phyloP scores from a whole-genome alignment of 2,113 vertebrate genomes.

The Prietella phreatophila region DNA sequence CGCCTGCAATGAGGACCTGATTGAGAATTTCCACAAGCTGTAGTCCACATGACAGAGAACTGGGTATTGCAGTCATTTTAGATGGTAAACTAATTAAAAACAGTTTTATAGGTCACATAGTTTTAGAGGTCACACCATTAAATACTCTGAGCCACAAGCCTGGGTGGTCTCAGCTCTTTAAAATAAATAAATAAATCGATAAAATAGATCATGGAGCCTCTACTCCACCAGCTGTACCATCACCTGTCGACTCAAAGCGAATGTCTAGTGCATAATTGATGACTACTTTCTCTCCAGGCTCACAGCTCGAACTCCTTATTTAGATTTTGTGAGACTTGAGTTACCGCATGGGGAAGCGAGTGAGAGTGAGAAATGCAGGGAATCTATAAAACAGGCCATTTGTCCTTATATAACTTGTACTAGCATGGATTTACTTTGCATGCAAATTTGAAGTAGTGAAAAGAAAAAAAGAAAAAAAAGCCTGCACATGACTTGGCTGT shows the following conservation, averaged over 20 bases:
- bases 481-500: neutral
- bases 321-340: neutral
- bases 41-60: neutral
- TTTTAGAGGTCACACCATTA: neutral
- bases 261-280: slow-evolving; percentile 1
- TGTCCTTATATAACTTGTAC: neutral
- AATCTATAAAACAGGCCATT: neutral
- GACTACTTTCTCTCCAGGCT: neutral
- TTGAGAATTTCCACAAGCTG: neutral
- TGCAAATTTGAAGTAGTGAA: neutral
- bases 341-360: neutral
- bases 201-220: neutral
- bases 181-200: neutral
- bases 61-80: neutral
- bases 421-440: neutral
- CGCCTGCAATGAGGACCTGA: neutral
- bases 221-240: neutral
- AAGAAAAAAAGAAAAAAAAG: neutral
- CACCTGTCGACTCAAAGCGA: slow-evolving; percentile 10
- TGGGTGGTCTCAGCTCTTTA: neutral
- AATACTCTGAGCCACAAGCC: neutral
- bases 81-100: slow-evolving; percentile 1
- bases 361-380: neutral
- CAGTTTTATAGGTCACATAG: neutral
- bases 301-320: neutral